Base-by-base conservation (phyloP, 2,113 vertebrate species). In the Lonchura striata region DNA sequence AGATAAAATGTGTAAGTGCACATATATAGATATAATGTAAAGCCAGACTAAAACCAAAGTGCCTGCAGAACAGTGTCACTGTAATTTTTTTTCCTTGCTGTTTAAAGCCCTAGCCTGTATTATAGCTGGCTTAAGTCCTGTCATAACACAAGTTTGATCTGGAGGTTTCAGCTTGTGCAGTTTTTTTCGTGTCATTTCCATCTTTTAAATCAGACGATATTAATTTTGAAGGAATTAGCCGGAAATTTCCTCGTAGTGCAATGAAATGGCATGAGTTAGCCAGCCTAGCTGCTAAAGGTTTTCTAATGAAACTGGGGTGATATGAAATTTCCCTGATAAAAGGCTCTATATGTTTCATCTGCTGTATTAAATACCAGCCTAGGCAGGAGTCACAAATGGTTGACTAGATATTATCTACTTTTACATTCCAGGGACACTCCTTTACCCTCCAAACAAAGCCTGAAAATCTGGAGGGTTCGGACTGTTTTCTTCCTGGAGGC, bases 221-320 rank as follows among this genome's bases (percentile, higher is more conserved):
- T 97, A 97, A 97, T 97, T 97, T 97, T 95, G 95, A 97, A 96
- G 95, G 96, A 95, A 97, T 97, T 97, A 97, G 94, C 54, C 2
- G n/a, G 92, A 96, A 97, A 94, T 96, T 94, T 97, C 61, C 87
- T 88, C 47, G 9, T 39, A 42, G 66, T 42, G 75, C 88, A 88
- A 89, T 94, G 92, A 95, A 95, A 95, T 27, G 85, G 92, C 74
- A 56, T 30, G 91, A 95, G 94, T 95, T 94, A 97, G 90, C 77
- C 54, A 79, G 77, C 66, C 52, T 88, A 88, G 90, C 88, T 92
- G 91, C 93, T 94, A 95, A 92, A 86, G 91, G 61, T 97, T 97
- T 92, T 94, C 93, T 97, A 93, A 97, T 95, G 88, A 95, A 96
- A 95, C 68, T 41, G 61, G 85, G 65, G 90, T 53, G 89, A 91